Evolutionary conservation across 2,797 vertebrate genomes (phyloP).

Genomic region (Phrynocephalus vlangalii): DNA sequence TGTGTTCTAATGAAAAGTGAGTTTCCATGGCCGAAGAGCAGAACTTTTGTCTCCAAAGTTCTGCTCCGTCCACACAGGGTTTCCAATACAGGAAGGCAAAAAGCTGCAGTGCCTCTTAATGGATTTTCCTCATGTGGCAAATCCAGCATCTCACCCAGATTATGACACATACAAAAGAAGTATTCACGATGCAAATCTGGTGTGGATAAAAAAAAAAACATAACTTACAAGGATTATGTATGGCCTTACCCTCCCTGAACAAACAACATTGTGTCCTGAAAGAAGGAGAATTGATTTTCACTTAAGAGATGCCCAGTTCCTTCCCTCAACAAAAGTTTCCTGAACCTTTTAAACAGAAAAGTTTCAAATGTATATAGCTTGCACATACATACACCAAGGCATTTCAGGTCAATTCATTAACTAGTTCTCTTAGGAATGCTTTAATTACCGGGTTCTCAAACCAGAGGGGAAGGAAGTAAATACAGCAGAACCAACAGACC

Average conservation of each 20-base stretch:
- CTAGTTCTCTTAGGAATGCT: conserved; percentile 68
- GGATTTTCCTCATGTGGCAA: background rate
- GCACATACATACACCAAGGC: conserved; percentile 49
- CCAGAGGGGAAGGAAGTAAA: conserved; percentile 61
- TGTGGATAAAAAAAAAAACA: background rate
- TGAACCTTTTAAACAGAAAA: conserved; percentile 57
- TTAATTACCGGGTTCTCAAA: conserved; percentile 69
- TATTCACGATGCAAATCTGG: background rate
- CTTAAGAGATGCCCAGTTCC: conserved; percentile 44
- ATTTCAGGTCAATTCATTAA: conserved; percentile 75
- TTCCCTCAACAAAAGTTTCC: conserved; percentile 60
- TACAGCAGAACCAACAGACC: conserved; percentile 62
- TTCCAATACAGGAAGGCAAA: background rate
- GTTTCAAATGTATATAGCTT: conserved; percentile 31
- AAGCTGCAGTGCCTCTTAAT: background rate
- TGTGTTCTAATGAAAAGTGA: background rate
- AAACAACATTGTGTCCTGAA: conserved; percentile 9
- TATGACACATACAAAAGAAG: background rate
- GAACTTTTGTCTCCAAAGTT: no score
- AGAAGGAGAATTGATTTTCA: conserved; percentile 19
- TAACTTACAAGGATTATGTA: background rate
- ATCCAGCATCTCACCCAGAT: background rate
- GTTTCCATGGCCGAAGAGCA: no score
- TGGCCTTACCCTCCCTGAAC: no score
- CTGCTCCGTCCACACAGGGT: no score